Evolutionary conservation across 2,797 vertebrate genomes (phyloP), one percentile per base, ranked within the genome.

Genomic region (Tangara arthus): DNA sequence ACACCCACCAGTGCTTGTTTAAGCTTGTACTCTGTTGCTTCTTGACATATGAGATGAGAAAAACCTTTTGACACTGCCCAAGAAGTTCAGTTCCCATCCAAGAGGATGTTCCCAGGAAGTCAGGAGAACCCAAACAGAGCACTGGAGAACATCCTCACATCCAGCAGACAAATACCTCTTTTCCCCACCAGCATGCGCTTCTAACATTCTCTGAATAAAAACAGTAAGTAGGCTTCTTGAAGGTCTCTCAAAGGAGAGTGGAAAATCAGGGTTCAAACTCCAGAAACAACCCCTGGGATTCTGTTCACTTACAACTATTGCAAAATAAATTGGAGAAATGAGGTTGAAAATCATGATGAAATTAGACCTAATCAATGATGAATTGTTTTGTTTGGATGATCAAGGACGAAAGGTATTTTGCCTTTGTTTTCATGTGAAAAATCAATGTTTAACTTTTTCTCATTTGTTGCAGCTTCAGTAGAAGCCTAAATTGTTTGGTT

Each of bases 1-100:
- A 70, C 71, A 92, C 66, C 73, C 80, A 86, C 21, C 27, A 90
- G 63, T 44, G 39, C 89, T 85, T 93, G 82, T 91, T 94, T 93
- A 90, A 96, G 71, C 90, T 90, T 95, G 86, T 84, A 60, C 6
- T 70, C 42, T 42, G 24, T 50, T 87, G 60, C 24, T 89, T 84
- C 46, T 70, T 73, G 78, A 87, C 32, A 73, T 5, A 72, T 2
- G 53, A 88, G 52, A 64, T 39, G 23, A 77, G 56, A 77, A 82
- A 94, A 89, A 66, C 44, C 82, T 93, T 72, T 73, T 60, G 52
- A 91, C 76, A 24, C 34, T 86, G 30, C 32, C 24, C 73, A 83
- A 82, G 52, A 52, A 63, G 63, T 77, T 86, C 23, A 5, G 41
- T 50, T 85, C 44, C 20, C 32, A 69, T 69, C 6, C n/a, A 87